These are phyloP conservation scores for Greenwoodochromis staneri DNA, from an alignment of 2,113 vertebrate species.

Conservation along the genomic window DNA sequence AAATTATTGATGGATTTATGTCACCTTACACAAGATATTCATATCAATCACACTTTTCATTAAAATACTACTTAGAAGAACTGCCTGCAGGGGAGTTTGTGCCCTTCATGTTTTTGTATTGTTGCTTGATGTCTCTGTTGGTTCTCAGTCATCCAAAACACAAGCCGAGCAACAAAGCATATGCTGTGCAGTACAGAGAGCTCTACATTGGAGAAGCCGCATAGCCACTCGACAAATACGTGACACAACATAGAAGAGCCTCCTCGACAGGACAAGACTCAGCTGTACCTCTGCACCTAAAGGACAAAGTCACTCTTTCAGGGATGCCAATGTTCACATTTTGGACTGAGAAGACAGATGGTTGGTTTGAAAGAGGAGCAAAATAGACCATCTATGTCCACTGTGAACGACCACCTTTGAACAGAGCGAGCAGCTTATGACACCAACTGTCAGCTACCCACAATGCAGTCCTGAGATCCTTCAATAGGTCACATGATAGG, in stretches of 20 bases:
- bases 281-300: not conserved
- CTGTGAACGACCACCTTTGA: accelerated
- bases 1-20: not conserved
- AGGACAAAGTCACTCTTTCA: not conserved
- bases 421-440: accelerated
- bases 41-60: too few species aligned
- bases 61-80: not conserved
- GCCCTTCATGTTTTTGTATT: not conserved
- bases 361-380: not conserved
- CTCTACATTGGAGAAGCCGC: accelerated
- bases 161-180: accelerated
- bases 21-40: not conserved
- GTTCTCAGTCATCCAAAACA: not conserved
- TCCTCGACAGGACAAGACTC: accelerated
- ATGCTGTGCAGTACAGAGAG: accelerated
- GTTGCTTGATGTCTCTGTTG: not conserved
- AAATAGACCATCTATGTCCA: not conserved
- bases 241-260: accelerated
- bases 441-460: not conserved
- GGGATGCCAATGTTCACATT: not conserved
- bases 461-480: not conserved
- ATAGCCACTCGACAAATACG: accelerated
- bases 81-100: not conserved
- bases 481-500: not conserved
- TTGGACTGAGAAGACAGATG: not conserved